These are phyloP conservation scores for Drosophila seguyi DNA, from an alignment of 1,140 invertebrate species.

Conservation along the genomic window DNA sequence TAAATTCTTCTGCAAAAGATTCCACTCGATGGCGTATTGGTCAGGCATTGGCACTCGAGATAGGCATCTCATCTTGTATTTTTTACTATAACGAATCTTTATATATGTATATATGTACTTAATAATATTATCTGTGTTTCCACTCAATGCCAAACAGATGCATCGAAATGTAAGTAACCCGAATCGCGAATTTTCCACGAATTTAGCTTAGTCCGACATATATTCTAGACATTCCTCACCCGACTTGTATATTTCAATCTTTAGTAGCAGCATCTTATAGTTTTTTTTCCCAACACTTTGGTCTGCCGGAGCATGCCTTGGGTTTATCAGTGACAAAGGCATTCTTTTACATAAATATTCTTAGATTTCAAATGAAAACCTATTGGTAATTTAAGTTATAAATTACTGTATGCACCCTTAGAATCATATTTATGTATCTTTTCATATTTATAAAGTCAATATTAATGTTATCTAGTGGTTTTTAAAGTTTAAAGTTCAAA, in stretches of 20 bases:
- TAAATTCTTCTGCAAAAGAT: slow-evolving; percentile 24
- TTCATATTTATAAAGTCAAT: neutral
- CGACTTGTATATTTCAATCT: slow-evolving; percentile 21
- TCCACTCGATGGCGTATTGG: slow-evolving; percentile 22
- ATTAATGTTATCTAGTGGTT: neutral
- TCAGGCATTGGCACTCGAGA: slow-evolving; percentile 19
- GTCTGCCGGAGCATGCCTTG: slow-evolving; percentile 18
- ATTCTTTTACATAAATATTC: neutral
- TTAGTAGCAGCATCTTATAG: slow-evolving; percentile 17
- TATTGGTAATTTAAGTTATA: neutral
- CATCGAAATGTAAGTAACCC: slow-evolving; percentile 78
- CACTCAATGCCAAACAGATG: slow-evolving; percentile 78
- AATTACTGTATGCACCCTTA: neutral
- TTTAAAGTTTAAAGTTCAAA: neutral
- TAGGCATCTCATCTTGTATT: slow-evolving; percentile 10
- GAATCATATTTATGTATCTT: too few relatives aligned
- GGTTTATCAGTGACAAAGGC: slow-evolving; percentile 1
- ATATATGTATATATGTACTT: slow-evolving; percentile 17
- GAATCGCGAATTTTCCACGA: slow-evolving; percentile 31
- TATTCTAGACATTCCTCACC: slow-evolving; percentile 29
- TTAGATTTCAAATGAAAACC: neutral
- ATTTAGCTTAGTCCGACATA: slow-evolving; percentile 17
- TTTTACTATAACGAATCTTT: slow-evolving; percentile 14
- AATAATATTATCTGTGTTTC: slow-evolving; percentile 69
- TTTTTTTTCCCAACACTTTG: neutral